A percentile compares a stretch with the other conserved stretches of the same genome.
phyloP scores from a whole-genome alignment of 2,888 invertebrate genomes.

The Sepiola atlantica region DNA sequence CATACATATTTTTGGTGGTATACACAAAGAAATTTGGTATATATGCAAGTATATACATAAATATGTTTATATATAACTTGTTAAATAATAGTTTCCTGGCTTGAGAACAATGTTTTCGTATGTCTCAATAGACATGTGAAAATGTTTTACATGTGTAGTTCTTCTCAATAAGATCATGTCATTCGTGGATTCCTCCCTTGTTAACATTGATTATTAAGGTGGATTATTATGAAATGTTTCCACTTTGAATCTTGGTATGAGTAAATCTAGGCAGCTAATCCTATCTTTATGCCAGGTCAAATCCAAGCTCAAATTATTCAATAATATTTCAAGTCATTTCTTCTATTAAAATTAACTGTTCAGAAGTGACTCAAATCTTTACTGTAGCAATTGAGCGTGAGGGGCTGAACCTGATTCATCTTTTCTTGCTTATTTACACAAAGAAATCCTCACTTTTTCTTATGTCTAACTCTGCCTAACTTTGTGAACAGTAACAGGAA shows the following conservation, averaged over 20 bases:
- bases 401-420: neutral
- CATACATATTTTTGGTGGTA: neutral
- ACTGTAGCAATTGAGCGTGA: neutral
- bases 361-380: neutral
- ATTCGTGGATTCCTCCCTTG: slow-evolving; percentile 41
- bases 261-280: neutral
- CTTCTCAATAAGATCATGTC: slow-evolving; percentile 41
- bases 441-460: neutral
- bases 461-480: neutral
- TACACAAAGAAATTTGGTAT: neutral
- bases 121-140: neutral
- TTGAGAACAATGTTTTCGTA: neutral
- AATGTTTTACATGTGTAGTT: neutral
- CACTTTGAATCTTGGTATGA: slow-evolving; percentile 45
- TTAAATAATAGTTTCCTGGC: neutral
- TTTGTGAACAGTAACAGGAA: neutral
- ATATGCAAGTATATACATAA: neutral
- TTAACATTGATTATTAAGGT: neutral
- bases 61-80: neutral
- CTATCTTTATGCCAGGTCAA: neutral
- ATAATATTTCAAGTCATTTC: neutral
- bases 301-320: neutral
- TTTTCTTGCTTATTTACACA: neutral
- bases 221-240: neutral
- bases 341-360: neutral